Conservation (phyloP, 2,888 invertebrate species). For the Isotomurus palustris region DNA sequence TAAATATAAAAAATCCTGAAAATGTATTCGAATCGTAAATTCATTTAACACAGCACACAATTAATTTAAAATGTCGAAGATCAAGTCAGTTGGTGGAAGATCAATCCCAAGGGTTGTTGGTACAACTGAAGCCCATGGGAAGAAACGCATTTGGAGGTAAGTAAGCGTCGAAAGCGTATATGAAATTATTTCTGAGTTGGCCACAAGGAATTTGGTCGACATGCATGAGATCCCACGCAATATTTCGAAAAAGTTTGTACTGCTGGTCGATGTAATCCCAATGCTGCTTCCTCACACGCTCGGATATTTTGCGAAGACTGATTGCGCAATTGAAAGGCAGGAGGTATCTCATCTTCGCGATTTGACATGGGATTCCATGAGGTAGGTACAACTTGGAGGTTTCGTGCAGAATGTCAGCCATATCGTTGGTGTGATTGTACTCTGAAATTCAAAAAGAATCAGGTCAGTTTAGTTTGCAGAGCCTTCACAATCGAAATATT, state of each 20-base stretch:
- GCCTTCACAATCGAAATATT: too few relatives aligned
- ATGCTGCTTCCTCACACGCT: slow-evolving; percentile 32
- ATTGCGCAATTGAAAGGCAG: slow-evolving; percentile 33
- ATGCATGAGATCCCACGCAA: slow-evolving; percentile 34
- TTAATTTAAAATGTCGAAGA: too few relatives aligned
- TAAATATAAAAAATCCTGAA: too few relatives aligned
- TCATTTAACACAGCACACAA: not conserved
- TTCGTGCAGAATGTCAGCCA: slow-evolving; percentile 13
- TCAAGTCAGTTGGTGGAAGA: too few relatives aligned
- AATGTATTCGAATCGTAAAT: not conserved
- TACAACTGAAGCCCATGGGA: too few relatives aligned
- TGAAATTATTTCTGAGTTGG: slow-evolving; percentile 37
- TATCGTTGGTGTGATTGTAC: slow-evolving; percentile 17
- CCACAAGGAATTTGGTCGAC: slow-evolving; percentile 38
- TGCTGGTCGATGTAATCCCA: slow-evolving; percentile 28
- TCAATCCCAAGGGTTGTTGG: too few relatives aligned
- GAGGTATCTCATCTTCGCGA: slow-evolving; percentile 27
- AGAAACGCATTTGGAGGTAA: slow-evolving; percentile 31
- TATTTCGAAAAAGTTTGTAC: not conserved
- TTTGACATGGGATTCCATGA: slow-evolving; percentile 29
- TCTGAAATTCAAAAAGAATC: too few relatives aligned
- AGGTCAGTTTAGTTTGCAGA: too few relatives aligned
- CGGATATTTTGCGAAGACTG: slow-evolving; percentile 36
- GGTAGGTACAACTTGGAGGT: slow-evolving; percentile 30
- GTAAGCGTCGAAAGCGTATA: slow-evolving; percentile 36